Evolutionary conservation across 2,888 invertebrate genomes (phyloP), one percentile per base, ranked within the genome.

Genomic region (Agrypnus murinus): DNA sequence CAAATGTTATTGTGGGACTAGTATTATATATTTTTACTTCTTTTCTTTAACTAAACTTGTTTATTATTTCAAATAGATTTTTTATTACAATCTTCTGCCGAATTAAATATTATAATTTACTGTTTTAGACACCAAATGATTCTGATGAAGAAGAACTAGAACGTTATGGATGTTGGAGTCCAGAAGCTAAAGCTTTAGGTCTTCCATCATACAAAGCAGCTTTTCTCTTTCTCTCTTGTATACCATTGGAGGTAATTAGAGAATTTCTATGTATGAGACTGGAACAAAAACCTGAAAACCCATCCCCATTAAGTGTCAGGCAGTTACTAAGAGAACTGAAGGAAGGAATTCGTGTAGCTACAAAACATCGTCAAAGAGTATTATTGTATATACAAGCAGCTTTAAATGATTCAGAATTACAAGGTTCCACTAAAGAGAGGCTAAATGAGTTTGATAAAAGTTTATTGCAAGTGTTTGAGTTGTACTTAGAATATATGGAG

Each of bases 161-260:
- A 65, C 89, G 92, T 40, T 95, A 91, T 83, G 95, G 95, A 0
- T 90, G 89, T 78, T 94, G 93, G 92, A 93, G 94, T 70, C 87
- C 89, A 8, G 94, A 95, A 86, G 92, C 93, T 62, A 86, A 88
- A 70, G 87, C 90, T n/a, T 90, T 97, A 85, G 90, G 90, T 70
- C 87, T 98, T 74, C 98, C 97, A 0, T 94, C 95, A 1, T 96
- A 96, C 86, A 90, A 93, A 77, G 90, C 93, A 36, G 91, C 93
- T 72, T 98, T 96, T 86, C 88, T 97, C 62, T 95, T 97, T 84
- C 89, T 98, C 12, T 92, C 94, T 70, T 90, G 93, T 59, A 91
- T 97, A 60, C 95, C 96, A 19, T 86, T 98, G 80, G 96, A 97
- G 85, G 92, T 97, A n/a, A 92, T 96, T 73, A 95, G 97, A 82